Evolutionary conservation across 2,797 vertebrate genomes (phyloP).

Genomic region (Petrocephalus schoutedeni): DNA sequence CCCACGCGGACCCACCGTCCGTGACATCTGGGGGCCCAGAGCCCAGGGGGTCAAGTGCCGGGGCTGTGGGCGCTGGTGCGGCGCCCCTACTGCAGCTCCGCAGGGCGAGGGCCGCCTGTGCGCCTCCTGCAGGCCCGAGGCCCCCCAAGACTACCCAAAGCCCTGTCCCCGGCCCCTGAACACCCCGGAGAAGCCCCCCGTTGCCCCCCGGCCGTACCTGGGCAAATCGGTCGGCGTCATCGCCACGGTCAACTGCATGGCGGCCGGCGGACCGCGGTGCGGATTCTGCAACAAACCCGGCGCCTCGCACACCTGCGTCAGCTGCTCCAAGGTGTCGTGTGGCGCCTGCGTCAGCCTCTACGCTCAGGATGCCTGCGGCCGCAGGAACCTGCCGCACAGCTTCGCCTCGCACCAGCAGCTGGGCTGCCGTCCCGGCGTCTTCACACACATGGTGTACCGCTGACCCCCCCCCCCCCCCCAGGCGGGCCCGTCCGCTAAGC

Average conservation of each 20-base stretch:
- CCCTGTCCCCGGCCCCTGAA: conserved; percentile 59
- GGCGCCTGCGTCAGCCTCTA: conserved; percentile 84
- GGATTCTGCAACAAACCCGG: conserved; percentile 91
- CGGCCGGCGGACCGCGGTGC: conserved; percentile 58
- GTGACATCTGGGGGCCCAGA: conserved; percentile 66
- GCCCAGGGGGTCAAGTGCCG: conserved; percentile 75
- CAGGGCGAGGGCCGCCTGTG: conserved; percentile 76
- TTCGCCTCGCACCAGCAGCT: conserved; percentile 93
- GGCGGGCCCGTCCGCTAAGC: not conserved
- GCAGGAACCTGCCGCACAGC: conserved; percentile 84
- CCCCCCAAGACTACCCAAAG: conserved; percentile 65
- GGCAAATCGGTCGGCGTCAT: not conserved
- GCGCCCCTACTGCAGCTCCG: conserved; percentile 74
- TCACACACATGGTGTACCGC: conserved; percentile 88
- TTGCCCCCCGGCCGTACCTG: conserved; percentile 49
- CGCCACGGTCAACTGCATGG: not conserved
- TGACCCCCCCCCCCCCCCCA: conserved; percentile 50
- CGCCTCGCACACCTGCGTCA: conserved; percentile 86
- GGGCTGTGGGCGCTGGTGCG: conserved; percentile 74
- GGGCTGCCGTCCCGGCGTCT: conserved; percentile 85
- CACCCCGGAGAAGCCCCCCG: conserved; percentile 69
- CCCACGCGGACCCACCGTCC: conserved; percentile 57
- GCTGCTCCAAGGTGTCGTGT: conserved; percentile 96
- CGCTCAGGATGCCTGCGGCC: conserved; percentile 83
- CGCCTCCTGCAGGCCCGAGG: conserved; percentile 64